A percentile compares a stretch with the other conserved stretches of the same genome.
Conservation (phyloP, 1,140 invertebrate species). For the Gerris buenoi region DNA sequence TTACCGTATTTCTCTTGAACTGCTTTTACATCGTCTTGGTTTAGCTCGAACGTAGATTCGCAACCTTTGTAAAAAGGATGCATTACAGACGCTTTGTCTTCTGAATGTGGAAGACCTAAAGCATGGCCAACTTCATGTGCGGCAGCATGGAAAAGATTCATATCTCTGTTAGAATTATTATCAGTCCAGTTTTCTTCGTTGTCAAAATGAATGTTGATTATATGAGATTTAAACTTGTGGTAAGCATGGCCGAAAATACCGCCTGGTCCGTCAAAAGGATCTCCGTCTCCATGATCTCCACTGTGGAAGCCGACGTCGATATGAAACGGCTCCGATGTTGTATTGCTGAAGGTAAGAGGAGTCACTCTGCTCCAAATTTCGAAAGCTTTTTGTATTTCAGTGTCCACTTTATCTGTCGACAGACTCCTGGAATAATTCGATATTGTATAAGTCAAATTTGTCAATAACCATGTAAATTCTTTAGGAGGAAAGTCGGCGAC, state of each 20-base stretch:
- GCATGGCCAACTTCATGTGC: neutral
- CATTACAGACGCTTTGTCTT: neutral
- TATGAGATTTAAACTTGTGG: too few relatives aligned
- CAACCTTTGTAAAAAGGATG: too few relatives aligned
- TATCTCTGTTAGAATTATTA: neutral
- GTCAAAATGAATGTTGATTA: neutral
- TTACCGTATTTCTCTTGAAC: slow-evolving; percentile 33
- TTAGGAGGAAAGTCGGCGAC: slow-evolving; percentile 67
- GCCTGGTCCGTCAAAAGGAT: slow-evolving; percentile 84
- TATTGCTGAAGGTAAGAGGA: slow-evolving; percentile 63
- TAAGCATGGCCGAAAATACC: slow-evolving; percentile 82
- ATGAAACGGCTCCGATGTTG: slow-evolving; percentile 48
- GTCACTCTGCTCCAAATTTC: slow-evolving; percentile 71
- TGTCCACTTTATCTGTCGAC: slow-evolving; percentile 53
- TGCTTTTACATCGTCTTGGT: slow-evolving; percentile 57
- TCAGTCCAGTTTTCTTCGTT: neutral
- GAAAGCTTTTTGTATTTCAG: slow-evolving; percentile 66
- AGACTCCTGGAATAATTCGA: slow-evolving; percentile 67
- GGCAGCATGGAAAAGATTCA: neutral
- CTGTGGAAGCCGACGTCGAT: slow-evolving; percentile 78
- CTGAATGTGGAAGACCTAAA: neutral
- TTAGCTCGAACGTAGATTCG: slow-evolving; percentile 60
- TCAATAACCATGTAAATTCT: slow-evolving; percentile 83
- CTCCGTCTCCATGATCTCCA: slow-evolving; percentile 82
- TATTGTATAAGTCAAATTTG: slow-evolving; percentile 75